A percentile compares a stretch with the other conserved stretches of the same genome.
Evolutionary conservation across 2,888 invertebrate species (phyloP).

Genomic region (Caradrina kadenii): DNA sequence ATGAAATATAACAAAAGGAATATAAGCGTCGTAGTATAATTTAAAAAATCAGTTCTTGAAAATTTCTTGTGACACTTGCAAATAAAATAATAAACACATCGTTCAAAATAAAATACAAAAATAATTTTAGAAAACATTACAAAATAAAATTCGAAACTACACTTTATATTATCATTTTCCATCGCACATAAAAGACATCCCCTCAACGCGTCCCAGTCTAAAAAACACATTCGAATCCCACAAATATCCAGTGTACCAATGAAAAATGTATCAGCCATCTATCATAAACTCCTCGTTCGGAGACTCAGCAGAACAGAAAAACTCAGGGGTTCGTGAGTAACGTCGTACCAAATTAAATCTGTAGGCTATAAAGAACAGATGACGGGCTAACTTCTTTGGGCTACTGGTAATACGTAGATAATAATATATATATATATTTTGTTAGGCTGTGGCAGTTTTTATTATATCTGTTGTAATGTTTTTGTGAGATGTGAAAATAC

Average conservation of each 20-base stretch:
- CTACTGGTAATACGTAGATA: conserved; percentile 15
- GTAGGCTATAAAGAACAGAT: conserved; percentile 86
- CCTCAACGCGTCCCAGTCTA: not conserved
- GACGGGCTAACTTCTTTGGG: conserved; percentile 77
- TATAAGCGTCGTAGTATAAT: too few species aligned
- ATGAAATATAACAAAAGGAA: too few species aligned
- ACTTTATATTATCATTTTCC: not conserved
- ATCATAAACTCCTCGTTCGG: conserved; percentile 84
- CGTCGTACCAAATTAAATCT: conserved; percentile 88
- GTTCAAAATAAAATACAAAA: too few species aligned
- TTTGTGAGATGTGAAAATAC: too few species aligned
- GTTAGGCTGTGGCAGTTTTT: conserved; percentile 11
- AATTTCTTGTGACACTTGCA: too few species aligned
- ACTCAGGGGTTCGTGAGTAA: conserved; percentile 85
- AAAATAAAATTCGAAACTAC: not conserved
- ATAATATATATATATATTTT: not conserved
- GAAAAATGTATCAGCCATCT: conserved; percentile 87
- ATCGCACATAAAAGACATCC: conserved; percentile 17
- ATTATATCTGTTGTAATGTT: not conserved
- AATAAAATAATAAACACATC: too few species aligned
- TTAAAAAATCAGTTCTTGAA: too few species aligned
- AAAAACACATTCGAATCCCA: conserved; percentile 36
- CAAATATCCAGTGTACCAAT: conserved; percentile 68
- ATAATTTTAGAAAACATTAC: too few species aligned
- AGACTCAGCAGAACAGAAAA: conserved; percentile 80